A percentile compares a stretch with the other conserved stretches of the same genome.
Evolutionary conservation across 2,113 vertebrate species (phyloP).

Genomic region (Mormyrus iriodes): DNA sequence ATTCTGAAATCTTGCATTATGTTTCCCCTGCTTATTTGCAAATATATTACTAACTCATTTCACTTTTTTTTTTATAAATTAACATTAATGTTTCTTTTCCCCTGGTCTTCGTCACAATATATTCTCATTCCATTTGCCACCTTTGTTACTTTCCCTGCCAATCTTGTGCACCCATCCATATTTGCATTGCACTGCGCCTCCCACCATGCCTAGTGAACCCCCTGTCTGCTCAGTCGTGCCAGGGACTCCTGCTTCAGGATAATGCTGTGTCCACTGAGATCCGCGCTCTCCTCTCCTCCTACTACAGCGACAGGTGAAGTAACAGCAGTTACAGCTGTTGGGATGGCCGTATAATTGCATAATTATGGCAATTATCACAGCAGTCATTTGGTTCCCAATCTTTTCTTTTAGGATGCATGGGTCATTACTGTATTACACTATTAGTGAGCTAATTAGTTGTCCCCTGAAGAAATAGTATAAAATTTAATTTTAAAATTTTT

Average conservation of each 20-base stretch:
- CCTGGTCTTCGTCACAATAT: neutral
- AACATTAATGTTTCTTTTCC: neutral
- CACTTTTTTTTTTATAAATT: neutral
- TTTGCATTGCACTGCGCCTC: slow-evolving; percentile 19
- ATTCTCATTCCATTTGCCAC: neutral
- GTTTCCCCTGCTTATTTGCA: neutral
- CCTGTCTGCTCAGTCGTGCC: slow-evolving; percentile 61
- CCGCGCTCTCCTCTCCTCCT: slow-evolving; percentile 79
- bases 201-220: slow-evolving; percentile 43
- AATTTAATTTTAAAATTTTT: neutral
- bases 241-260: slow-evolving; percentile 88
- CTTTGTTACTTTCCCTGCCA: neutral
- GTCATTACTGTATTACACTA: neutral
- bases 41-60: neutral
- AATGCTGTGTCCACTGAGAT: slow-evolving; percentile 81
- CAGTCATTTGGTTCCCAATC: neutral
- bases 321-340: slow-evolving; percentile 25
- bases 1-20: neutral
- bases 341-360: too few relatives aligned
- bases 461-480: neutral
- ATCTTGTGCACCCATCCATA: neutral
- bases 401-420: neutral
- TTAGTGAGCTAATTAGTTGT: neutral
- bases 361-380: neutral
- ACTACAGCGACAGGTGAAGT: slow-evolving; percentile 93